phyloP scores from a whole-genome alignment of 2,888 invertebrate species.

The Caenorhabditis zanzibari region DNA sequence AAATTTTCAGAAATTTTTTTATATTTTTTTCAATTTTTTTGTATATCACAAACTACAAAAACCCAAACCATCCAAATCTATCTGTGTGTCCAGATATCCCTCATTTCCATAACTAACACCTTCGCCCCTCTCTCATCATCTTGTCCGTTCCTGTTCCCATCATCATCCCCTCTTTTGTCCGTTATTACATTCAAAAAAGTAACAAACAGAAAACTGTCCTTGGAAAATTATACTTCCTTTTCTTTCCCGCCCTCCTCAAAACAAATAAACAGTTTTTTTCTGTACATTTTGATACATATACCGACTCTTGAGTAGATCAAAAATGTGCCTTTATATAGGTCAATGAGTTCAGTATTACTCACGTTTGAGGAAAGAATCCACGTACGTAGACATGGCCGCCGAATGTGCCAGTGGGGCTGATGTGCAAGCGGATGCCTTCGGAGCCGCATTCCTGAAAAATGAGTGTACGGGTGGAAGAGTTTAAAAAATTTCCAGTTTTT shows the following conservation, averaged over 20 bases:
- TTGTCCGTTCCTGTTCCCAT: conserved; percentile 17
- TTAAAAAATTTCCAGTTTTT: too few relatives aligned
- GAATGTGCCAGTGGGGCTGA: conserved; percentile 73
- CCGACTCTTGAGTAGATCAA: not conserved
- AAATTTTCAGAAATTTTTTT: too few relatives aligned
- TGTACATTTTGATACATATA: not conserved
- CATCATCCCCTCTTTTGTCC: not conserved
- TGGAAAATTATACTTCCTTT: conserved; percentile 21
- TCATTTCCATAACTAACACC: not conserved
- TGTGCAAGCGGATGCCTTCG: conserved; percentile 77
- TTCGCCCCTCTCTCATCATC: conserved; percentile 1
- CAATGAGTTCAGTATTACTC: conserved; percentile 37
- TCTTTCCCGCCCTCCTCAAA: not conserved
- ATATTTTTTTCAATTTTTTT: too few relatives aligned
- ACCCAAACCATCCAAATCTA: too few relatives aligned
- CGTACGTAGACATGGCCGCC: conserved; percentile 82
- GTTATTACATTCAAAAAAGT: not conserved
- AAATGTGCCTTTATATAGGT: conserved; percentile 24
- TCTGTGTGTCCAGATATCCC: not conserved
- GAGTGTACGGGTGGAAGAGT: too few relatives aligned
- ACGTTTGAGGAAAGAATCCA: conserved; percentile 78
- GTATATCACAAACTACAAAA: too few relatives aligned
- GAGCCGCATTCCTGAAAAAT: conserved; percentile 77
- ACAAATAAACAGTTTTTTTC: conserved; percentile 25
- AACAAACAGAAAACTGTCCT: conserved; percentile 11